A percentile compares a stretch with the other conserved stretches of the same genome.
Evolutionary conservation across 2,888 invertebrate species (phyloP).

Genomic region (Mythimna ferrago): DNA sequence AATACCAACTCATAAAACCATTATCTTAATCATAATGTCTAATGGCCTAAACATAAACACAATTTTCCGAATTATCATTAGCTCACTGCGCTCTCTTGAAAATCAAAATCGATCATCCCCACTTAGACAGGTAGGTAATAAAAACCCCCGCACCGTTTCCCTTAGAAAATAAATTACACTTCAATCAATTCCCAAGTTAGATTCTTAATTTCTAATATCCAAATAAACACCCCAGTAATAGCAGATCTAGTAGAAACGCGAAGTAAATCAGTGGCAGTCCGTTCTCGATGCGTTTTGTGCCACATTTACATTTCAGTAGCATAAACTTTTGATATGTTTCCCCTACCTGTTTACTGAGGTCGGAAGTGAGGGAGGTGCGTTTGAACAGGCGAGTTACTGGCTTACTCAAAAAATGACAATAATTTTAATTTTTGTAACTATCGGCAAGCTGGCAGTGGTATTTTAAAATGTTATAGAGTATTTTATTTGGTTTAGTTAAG

Average conservation of each 20-base stretch:
- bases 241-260: slow-evolving; percentile 19
- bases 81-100: not conserved
- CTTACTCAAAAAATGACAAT: too few relatives aligned
- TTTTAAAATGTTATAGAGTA: not conserved
- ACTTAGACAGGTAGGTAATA: slow-evolving; percentile 33
- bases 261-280: slow-evolving; percentile 43
- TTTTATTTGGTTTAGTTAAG: too few relatives aligned
- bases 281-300: slow-evolving; percentile 67
- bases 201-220: slow-evolving; percentile 23
- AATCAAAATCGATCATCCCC: slow-evolving; percentile 8
- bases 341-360: slow-evolving; percentile 84
- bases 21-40: too few relatives aligned
- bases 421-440: not conserved
- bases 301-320: slow-evolving; percentile 82
- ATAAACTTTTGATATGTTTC: slow-evolving; percentile 83
- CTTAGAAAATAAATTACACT: slow-evolving; percentile 26
- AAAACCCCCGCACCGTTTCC: slow-evolving; percentile 16
- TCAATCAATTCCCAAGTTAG: slow-evolving; percentile 30
- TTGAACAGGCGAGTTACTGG: slow-evolving; percentile 61
- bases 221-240: slow-evolving; percentile 20
- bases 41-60: not conserved
- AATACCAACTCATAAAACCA: too few relatives aligned
- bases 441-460: not conserved
- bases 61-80: not conserved
- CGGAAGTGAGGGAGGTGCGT: slow-evolving; percentile 79